A percentile compares a stretch with the other conserved stretches of the same genome.
Conservation (phyloP, 2,888 invertebrate genomes). For the Eucriotettix oculatus region DNA sequence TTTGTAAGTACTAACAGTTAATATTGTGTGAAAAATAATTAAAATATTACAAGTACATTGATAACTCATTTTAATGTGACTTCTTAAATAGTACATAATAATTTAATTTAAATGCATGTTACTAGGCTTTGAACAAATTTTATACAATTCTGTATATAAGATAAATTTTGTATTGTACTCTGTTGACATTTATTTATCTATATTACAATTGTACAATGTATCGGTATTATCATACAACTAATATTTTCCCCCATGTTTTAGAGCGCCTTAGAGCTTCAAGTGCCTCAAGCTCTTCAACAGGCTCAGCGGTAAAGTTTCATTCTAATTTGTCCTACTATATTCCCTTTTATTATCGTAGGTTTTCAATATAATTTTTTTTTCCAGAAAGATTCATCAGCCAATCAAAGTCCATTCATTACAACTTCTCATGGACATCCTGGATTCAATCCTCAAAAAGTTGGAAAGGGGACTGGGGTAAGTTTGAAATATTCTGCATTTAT, state of each 20-base stretch:
- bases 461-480: constrained; percentile 48
- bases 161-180: too few species aligned
- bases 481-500: constrained; percentile 2
- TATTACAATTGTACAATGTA: too few species aligned
- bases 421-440: constrained; percentile 82
- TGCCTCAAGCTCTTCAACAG: constrained; percentile 28
- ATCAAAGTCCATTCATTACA: constrained; percentile 72
- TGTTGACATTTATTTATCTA: too few species aligned
- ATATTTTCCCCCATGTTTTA: constrained; percentile 23
- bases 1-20: too few species aligned
- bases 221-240: background rate
- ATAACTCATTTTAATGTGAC: too few species aligned
- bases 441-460: constrained; percentile 86
- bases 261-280: constrained; percentile 42
- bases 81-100: too few species aligned
- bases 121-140: too few species aligned
- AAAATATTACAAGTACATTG: too few species aligned
- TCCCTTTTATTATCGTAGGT: too few species aligned
- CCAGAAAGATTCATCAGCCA: constrained; percentile 39
- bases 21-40: too few species aligned
- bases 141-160: too few species aligned
- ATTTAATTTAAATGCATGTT: too few species aligned
- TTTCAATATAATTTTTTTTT: constrained; percentile 10
- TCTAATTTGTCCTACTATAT: background rate
- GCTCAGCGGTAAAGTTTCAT: constrained; percentile 24